phyloP scores from a whole-genome alignment of 2,797 vertebrate species.

The Xiphorhynchus erythropygius region DNA sequence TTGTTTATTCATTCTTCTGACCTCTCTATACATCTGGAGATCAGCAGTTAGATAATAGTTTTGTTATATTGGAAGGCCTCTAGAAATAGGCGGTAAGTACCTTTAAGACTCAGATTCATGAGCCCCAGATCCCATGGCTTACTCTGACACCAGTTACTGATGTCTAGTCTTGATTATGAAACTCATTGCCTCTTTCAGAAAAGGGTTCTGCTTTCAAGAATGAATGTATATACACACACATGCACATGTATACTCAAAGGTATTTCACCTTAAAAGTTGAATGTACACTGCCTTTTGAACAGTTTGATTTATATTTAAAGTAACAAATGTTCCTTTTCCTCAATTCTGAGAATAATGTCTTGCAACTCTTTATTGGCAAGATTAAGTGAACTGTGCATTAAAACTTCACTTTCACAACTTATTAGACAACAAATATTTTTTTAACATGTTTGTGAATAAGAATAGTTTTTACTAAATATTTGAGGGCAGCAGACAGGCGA shows the following conservation, averaged over 20 bases:
- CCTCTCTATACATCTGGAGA: background rate
- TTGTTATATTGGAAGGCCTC: background rate
- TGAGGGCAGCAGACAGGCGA: background rate
- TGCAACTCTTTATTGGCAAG: background rate
- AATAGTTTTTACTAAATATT: background rate
- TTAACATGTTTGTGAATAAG: background rate
- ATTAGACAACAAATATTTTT: background rate
- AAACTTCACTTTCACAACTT: background rate
- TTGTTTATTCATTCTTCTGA: conserved; percentile 49
- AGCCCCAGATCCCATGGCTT: background rate
- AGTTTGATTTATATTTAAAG: background rate
- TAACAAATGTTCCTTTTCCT: background rate
- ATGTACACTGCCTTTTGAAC: background rate
- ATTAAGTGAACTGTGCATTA: background rate
- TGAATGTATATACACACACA: background rate
- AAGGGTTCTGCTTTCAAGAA: background rate
- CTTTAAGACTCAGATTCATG: background rate
- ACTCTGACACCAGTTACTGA: background rate
- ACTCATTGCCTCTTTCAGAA: background rate
- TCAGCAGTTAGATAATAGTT: background rate
- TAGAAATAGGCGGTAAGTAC: background rate
- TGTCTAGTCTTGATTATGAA: background rate
- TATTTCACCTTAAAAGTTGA: background rate
- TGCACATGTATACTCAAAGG: background rate
- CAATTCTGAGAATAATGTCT: background rate